Evolutionary conservation across 2,888 invertebrate genomes (phyloP), one percentile per base, ranked within the genome.

Genomic region (Nysson spinosus): DNA sequence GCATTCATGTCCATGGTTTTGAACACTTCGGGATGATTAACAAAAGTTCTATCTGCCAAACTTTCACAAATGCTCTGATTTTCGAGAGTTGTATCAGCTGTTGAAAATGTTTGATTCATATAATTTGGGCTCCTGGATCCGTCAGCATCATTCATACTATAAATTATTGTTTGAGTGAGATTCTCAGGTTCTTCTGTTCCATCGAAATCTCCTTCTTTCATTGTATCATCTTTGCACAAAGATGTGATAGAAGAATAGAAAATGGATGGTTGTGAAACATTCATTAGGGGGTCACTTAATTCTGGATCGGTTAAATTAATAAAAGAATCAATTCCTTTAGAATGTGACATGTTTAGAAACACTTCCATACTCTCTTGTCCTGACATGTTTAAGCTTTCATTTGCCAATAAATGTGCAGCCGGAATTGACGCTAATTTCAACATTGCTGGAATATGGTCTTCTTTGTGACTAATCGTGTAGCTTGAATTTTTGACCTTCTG

Each of bases 331-430:
- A 79, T 79, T 55, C 82, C 85, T 43, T 85, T 86, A 0, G 84
- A 83, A 37, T 78, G 78, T 1, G 85, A 82, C 61, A 83, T 72
- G 40, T 86, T 82, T 22, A 84, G 35, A 37, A 87, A 85, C 9
- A 82, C 78, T 62, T 87, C 87, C 68, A 87, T 79, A 54, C 86
- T 86, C 49, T 83, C 82, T 24, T 83, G 83, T 6, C 83, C 84
- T 0, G 79, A 81, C 9, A 62, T 26, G 16, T 20, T 44, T 12
- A 64, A 54, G n/a, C 44, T 32, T 35, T 79, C 67, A 0, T 64
- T 51, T 0, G 39, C 9, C 7, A 56, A 28, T 11, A 66, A 17
- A 2, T 28, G 56, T 17, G 26, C 16, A 26, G 37, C 22, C 6
- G 50, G 9, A 6, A 56, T 51, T 2, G 63, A 20, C 11, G 69